These are phyloP conservation scores for Eristalis tenax DNA, from an alignment of 2,888 invertebrate genomes.

Conservation along the genomic window DNA sequence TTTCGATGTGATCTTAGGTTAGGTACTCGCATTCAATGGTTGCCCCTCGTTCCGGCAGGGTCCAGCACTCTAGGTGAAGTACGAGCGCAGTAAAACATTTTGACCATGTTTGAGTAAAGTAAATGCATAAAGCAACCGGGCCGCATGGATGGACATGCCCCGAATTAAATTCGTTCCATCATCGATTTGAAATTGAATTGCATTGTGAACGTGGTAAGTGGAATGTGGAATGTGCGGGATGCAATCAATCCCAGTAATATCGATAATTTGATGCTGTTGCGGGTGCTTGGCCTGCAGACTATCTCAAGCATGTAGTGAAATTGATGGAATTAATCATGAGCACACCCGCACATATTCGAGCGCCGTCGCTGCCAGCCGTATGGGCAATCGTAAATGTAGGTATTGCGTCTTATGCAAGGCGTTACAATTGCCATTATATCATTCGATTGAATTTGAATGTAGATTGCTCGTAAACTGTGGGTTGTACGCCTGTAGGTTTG, in stretches of 20 bases:
- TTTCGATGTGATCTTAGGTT: constrained; percentile 2
- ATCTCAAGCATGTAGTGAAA: constrained; percentile 2
- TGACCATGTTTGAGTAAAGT: constrained; percentile 44
- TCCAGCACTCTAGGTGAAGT: background rate
- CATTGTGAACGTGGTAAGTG: constrained; percentile 30
- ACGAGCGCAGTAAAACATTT: constrained; percentile 24
- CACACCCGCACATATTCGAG: background rate
- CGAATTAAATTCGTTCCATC: constrained; percentile 54
- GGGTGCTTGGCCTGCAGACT: constrained; percentile 2
- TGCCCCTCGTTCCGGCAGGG: background rate
- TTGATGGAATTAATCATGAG: background rate
- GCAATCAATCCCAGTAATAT: constrained; percentile 57
- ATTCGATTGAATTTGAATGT: constrained; percentile 27
- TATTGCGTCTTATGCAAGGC: background rate
- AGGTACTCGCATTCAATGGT: background rate
- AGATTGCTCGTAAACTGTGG: background rate
- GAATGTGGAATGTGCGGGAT: constrained; percentile 10
- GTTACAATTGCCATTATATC: constrained; percentile 23
- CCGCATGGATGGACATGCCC: constrained; percentile 18
- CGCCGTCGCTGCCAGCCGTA: background rate
- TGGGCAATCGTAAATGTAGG: background rate
- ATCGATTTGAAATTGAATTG: constrained; percentile 53
- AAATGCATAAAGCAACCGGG: constrained; percentile 39
- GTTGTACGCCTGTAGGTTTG: background rate
- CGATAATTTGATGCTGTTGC: constrained; percentile 34